Base-by-base conservation (phyloP, 1,140 invertebrate genomes). In the Conus ventricosus region DNA sequence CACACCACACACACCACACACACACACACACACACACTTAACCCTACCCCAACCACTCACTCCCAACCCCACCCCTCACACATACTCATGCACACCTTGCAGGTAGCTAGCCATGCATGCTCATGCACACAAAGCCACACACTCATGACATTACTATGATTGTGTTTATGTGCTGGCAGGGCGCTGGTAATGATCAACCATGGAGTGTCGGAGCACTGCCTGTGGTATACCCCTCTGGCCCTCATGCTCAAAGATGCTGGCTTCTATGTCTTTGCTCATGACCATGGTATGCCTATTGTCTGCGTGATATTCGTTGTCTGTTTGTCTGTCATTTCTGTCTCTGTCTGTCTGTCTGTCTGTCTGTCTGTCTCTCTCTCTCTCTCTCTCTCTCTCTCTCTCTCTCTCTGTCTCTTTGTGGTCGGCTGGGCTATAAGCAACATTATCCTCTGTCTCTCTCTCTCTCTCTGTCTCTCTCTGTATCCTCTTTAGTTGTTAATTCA, bases 261-360 rank as follows among this genome's bases (percentile, higher is more conserved):
- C n/a, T 93, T 93, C 54, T 93, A 94, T 67, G 95, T 95, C 5
- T 95, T 95, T 91, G 90, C 94, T 20, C 95, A 96, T 92, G 95
- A 96, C 90, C 95, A 96, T 91, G 91, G 95, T 95, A 93, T 93
- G 92, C 88, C 57, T 60, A 15, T 15, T 60, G 8, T 60, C 57
- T 60, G 8, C 15, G 8, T 2, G 1, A 11, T 15, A 8, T 15
- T 60, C 57, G 5, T 60, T 11, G 57, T 60, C 15, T 60, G 57
- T 60, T 15, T 60, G 57, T 60, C 57, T 60, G 23, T 71, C 23
- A 17, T 23, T 20, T 71, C 23, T 23, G 8, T 23, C 23, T 15
- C 15, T 23, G 8, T 71, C 67, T 71, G 8, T 71, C 67, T 71
- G 15, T 71, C 67, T 71, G 15, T 71, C 67, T 71, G 4, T 71